Conservation (phyloP, 2,797 vertebrate species). For the Hoplostethus mediterraneus region DNA sequence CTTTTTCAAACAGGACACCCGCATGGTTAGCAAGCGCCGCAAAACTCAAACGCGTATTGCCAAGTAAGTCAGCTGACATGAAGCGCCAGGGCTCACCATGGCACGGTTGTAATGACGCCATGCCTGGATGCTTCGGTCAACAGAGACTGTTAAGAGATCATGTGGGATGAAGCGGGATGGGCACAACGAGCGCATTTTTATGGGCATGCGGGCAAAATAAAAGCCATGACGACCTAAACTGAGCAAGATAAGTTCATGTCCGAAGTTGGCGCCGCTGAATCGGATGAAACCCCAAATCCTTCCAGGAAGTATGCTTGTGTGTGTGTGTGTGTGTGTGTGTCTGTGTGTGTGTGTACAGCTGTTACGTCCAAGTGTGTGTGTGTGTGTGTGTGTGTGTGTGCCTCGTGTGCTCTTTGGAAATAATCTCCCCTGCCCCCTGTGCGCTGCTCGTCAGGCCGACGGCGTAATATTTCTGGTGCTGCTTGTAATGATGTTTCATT, state of each 20-base stretch:
- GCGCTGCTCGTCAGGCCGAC: constrained; percentile 10
- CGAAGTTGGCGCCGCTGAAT: constrained; percentile 21
- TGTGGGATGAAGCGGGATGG: not conserved
- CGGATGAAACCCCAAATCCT: constrained; percentile 10
- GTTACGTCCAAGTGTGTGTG: constrained; percentile 10
- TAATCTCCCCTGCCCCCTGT: constrained; percentile 11
- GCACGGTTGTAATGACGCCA: not conserved
- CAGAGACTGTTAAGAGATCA: constrained; percentile 9
- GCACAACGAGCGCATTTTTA: constrained; percentile 18
- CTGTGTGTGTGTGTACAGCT: constrained; percentile 31
- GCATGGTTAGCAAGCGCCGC: not conserved
- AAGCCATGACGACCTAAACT: constrained; percentile 1
- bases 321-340: constrained; percentile 46
- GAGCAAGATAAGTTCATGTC: constrained; percentile 10
- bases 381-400: constrained; percentile 44
- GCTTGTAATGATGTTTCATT: constrained; percentile 73
- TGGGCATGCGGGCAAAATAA: constrained; percentile 32
- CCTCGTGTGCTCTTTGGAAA: constrained; percentile 44
- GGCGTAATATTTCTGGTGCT: constrained; percentile 67
- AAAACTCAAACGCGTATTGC: not conserved
- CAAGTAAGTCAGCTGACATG: not conserved
- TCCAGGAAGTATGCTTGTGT: not conserved
- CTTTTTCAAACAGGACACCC: constrained; percentile 5
- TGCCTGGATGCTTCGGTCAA: not conserved
- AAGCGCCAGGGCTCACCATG: constrained; percentile 12